Evolutionary conservation across 2,797 vertebrate species (phyloP).

Genomic region (Lithobates pipiens): DNA sequence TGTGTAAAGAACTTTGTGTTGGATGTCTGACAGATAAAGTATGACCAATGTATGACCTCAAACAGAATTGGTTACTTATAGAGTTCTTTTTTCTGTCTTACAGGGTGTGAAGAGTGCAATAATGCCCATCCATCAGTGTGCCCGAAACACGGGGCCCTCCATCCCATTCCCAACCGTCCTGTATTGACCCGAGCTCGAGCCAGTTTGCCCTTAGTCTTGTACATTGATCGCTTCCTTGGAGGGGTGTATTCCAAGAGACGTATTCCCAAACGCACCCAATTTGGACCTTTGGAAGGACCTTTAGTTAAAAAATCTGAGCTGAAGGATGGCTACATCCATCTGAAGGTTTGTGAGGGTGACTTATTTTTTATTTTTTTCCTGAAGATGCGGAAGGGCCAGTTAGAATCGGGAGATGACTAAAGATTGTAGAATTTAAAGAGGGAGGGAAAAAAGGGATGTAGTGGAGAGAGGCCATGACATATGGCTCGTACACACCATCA

Average conservation of each 20-base stretch:
- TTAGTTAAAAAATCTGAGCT: constrained; percentile 86
- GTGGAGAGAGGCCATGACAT: no score
- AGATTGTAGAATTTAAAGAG: no score
- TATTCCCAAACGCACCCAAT: constrained; percentile 96
- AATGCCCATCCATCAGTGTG: constrained; percentile 87
- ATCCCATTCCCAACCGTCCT: constrained; percentile 92
- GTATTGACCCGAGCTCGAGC: constrained; percentile 92
- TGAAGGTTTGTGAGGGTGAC: constrained; percentile 80
- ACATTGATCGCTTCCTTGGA: constrained; percentile 91
- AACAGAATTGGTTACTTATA: no score
- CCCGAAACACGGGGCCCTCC: constrained; percentile 89
- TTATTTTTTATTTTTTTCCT: not conserved
- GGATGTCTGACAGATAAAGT: no score
- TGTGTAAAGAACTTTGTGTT: no score
- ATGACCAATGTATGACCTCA: no score
- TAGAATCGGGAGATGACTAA: no score
- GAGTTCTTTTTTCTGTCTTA: constrained; percentile 46
- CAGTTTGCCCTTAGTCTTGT: constrained; percentile 92
- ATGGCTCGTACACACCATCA: no score
- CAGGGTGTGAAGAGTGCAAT: constrained; percentile 98
- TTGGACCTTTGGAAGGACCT: constrained; percentile 93
- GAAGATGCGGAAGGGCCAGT: no score
- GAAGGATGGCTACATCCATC: constrained; percentile 89
- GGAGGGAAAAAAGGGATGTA: no score
- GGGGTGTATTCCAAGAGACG: constrained; percentile 95